Evolutionary conservation across 2,797 vertebrate genomes (phyloP).

Genomic region (Sphenopsis melanotis): DNA sequence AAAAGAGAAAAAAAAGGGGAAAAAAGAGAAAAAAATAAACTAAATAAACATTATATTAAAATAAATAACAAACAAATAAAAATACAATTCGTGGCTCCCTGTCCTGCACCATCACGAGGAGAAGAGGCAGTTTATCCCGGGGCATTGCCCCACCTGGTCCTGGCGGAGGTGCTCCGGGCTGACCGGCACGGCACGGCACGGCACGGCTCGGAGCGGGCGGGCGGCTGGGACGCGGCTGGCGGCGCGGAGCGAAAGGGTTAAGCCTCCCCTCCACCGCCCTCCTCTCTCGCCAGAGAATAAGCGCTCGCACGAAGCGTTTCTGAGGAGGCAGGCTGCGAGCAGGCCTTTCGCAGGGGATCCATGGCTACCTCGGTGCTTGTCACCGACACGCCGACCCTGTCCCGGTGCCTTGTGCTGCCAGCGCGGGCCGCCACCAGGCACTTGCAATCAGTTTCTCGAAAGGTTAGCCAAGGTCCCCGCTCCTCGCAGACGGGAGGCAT

Average conservation of each 20-base stretch:
- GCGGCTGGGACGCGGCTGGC: not conserved
- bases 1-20: accelerated
- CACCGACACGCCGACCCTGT: conserved; percentile 47
- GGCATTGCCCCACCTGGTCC: not conserved
- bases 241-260: conserved; percentile 46
- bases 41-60: not conserved
- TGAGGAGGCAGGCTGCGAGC: conserved; percentile 59
- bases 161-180: not conserved
- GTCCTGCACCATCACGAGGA: not conserved
- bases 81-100: not conserved
- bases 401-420: conserved; percentile 26
- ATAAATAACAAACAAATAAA: not conserved
- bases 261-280: conserved; percentile 47
- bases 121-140: not conserved
- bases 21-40: not conserved
- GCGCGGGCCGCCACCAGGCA: conserved; percentile 51
- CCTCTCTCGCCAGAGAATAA: conserved; percentile 46
- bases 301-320: conserved; percentile 44
- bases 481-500: conserved; percentile 61
- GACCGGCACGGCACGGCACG: not conserved
- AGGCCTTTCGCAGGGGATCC: conserved; percentile 61
- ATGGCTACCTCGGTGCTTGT: conserved; percentile 62
- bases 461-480: conserved; percentile 72
- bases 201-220: not conserved
- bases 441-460: conserved; percentile 66